Evolutionary conservation across 2,797 vertebrate genomes (phyloP).

Genomic region (Poeciliopsis presidionis): DNA sequence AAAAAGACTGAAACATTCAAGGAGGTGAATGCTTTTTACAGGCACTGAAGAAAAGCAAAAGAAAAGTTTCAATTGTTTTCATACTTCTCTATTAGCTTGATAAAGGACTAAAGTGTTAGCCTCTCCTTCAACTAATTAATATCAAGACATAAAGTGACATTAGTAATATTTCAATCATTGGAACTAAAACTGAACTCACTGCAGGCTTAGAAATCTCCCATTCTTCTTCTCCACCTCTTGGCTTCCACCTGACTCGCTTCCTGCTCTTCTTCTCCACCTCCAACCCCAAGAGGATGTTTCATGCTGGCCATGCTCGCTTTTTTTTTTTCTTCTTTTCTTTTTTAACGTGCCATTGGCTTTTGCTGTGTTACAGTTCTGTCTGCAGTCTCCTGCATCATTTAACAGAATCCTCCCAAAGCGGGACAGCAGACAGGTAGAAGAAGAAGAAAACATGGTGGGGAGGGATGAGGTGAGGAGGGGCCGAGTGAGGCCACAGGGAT

Average conservation of each 20-base stretch:
- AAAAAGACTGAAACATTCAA: background rate
- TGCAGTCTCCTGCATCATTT: conserved; percentile 79
- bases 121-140: background rate
- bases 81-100: background rate
- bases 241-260: conserved; percentile 24
- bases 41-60: background rate
- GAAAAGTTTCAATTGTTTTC: background rate
- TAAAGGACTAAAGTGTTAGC: background rate
- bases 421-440: conserved; percentile 63
- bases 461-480: conserved; percentile 27
- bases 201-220: background rate
- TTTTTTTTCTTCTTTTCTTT: conserved; percentile 48
- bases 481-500: conserved; percentile 21
- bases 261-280: conserved; percentile 46
- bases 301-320: conserved; percentile 60
- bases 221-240: background rate
- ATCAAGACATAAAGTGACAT: background rate
- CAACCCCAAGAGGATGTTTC: conserved; percentile 63
- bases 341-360: conserved; percentile 25
- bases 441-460: conserved; percentile 32
- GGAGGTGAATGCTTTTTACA: background rate
- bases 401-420: conserved; percentile 70
- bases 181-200: background rate
- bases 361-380: conserved; percentile 74
- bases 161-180: background rate